phyloP scores from a whole-genome alignment of 2,888 invertebrate species.

The Lysandra coridon region DNA sequence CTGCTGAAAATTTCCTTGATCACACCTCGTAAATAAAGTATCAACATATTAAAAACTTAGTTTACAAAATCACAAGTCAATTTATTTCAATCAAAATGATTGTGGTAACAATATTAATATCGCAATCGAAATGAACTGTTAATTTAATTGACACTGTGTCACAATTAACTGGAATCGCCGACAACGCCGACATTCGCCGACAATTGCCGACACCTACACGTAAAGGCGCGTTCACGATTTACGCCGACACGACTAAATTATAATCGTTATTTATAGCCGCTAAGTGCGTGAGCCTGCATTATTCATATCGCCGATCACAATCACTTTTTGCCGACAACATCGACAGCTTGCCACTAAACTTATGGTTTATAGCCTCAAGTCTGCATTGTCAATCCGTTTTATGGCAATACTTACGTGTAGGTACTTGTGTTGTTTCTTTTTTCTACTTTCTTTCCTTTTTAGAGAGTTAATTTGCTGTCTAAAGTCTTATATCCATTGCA shows the following conservation, averaged over 20 bases:
- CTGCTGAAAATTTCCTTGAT: too few species aligned
- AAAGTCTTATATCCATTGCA: neutral
- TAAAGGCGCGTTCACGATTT: conserved; percentile 58
- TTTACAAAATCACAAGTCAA: neutral
- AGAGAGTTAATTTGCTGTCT: neutral
- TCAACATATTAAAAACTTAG: neutral
- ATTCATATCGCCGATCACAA: conserved; percentile 66
- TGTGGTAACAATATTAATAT: conserved; percentile 11
- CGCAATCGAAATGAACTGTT: conserved; percentile 25
- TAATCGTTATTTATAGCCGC: conserved; percentile 73
- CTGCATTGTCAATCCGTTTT: neutral
- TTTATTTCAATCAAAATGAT: neutral
- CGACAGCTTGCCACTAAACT: conserved; percentile 18
- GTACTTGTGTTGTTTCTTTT: neutral
- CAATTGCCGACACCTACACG: conserved; percentile 54
- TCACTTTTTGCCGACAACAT: conserved; percentile 51
- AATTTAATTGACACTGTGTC: conserved; percentile 43
- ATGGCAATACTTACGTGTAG: conserved; percentile 5
- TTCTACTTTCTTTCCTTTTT: conserved; percentile 2
- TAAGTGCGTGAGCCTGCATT: conserved; percentile 66
- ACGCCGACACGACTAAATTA: conserved; percentile 74
- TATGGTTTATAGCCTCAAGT: conserved; percentile 4
- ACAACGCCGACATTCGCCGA: conserved; percentile 35
- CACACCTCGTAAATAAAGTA: too few species aligned
- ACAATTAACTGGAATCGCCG: conserved; percentile 44